Percentiles rank a stretch among this genome's conserved stretches.
Conservation (phyloP, 2,113 vertebrate genomes). For the Malurus cyaneus region DNA sequence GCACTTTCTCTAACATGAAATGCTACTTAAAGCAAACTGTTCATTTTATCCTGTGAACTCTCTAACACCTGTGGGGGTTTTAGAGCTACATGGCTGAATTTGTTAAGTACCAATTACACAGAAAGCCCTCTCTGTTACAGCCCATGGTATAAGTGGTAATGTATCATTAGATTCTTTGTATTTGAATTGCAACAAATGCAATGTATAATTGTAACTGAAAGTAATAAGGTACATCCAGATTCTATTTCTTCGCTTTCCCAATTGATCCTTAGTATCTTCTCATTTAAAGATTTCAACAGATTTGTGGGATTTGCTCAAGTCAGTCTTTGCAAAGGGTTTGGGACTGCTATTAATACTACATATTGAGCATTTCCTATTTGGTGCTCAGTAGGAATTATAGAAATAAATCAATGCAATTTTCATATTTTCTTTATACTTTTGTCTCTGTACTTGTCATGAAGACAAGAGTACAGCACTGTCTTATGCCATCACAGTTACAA, state of each 20-base stretch:
- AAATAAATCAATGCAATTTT: not conserved
- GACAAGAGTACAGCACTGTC: not conserved
- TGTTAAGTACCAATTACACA: not conserved
- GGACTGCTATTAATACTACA: not conserved
- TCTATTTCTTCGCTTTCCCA: not conserved
- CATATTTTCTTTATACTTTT: not conserved
- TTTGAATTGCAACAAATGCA: not conserved
- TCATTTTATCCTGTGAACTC: not conserved
- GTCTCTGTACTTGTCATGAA: not conserved
- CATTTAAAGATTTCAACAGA: not conserved
- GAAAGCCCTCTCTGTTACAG: not conserved
- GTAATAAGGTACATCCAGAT: not conserved
- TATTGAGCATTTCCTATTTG: not conserved
- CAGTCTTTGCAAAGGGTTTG: not conserved
- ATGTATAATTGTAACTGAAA: not conserved
- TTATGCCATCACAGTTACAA: not conserved
- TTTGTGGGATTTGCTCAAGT: not conserved
- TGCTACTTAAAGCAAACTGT: not conserved
- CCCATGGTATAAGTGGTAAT: not conserved
- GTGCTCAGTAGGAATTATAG: not conserved
- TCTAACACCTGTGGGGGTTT: not conserved
- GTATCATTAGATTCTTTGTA: not conserved
- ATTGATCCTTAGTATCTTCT: not conserved
- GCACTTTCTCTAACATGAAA: not conserved
- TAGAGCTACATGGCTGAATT: not conserved